Percentiles rank a stretch among this genome's conserved stretches.
Conservation (phyloP, 2,797 vertebrate species). For the Leptoclinus maculatus region DNA sequence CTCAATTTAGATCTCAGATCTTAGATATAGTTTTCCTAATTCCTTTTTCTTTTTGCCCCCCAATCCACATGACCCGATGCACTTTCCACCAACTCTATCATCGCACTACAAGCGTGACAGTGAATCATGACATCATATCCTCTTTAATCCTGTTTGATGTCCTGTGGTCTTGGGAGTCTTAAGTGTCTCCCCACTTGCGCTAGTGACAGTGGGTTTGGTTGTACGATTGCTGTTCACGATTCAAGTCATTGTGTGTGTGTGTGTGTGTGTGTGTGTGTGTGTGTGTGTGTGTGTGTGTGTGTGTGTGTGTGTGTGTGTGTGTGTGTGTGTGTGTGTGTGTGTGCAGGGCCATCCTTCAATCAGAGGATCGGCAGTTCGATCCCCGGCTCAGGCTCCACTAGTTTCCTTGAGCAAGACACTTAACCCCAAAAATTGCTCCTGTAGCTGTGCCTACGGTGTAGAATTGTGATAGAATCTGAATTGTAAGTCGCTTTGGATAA, state of each 20-base stretch:
- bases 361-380: too few species aligned
- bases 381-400: too few species aligned
- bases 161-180: constrained; percentile 23
- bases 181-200: constrained; percentile 26
- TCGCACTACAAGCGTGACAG: constrained; percentile 18
- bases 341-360: not conserved
- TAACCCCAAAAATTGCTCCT: too few species aligned
- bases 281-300: not conserved
- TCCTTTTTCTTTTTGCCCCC: constrained; percentile 20
- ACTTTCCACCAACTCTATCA: constrained; percentile 28
- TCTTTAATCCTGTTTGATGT: constrained; percentile 30
- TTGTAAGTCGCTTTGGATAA: too few species aligned
- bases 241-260: not conserved
- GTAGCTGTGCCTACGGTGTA: too few species aligned
- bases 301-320: not conserved
- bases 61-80: not conserved
- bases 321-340: not conserved
- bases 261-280: not conserved
- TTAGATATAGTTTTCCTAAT: constrained; percentile 34
- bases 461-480: too few species aligned
- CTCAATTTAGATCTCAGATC: constrained; percentile 33
- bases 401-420: too few species aligned
- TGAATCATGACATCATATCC: constrained; percentile 44
- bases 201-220: constrained; percentile 25
- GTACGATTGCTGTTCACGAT: constrained; percentile 29